These are phyloP conservation scores for Sitophilus oryzae DNA, from an alignment of 1,140 invertebrate genomes.

Conservation along the genomic window DNA sequence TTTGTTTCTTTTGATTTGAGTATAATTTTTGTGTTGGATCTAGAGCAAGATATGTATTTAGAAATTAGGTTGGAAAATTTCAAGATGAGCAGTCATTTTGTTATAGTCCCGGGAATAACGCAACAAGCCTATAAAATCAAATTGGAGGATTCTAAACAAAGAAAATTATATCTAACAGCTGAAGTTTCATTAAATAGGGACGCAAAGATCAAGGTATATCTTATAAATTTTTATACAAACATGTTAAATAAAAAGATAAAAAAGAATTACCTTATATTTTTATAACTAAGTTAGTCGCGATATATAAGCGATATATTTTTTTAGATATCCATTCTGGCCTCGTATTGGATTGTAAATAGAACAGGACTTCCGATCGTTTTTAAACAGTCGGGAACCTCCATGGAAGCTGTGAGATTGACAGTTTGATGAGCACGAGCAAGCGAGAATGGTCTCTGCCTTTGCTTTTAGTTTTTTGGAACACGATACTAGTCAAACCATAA, in stretches of 20 bases:
- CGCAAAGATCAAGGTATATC: slow-evolving; percentile 44
- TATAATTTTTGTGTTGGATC: slow-evolving; percentile 52
- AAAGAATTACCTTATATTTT: too few relatives aligned
- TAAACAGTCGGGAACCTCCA: slow-evolving; percentile 75
- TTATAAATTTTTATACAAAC: too few relatives aligned
- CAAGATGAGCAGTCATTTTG: slow-evolving; percentile 54
- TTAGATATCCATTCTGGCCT: slow-evolving; percentile 73
- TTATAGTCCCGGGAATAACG: slow-evolving; percentile 47
- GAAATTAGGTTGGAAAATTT: slow-evolving; percentile 78
- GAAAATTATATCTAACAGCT: slow-evolving; percentile 70
- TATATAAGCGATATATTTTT: too few relatives aligned
- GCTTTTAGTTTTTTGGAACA: slow-evolving; percentile 90
- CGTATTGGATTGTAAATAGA: slow-evolving; percentile 95
- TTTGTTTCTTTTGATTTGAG: too few relatives aligned
- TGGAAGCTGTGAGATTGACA: slow-evolving; percentile 88
- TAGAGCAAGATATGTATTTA: slow-evolving; percentile 64
- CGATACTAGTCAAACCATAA: slow-evolving; percentile 62
- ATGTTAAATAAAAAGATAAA: too few relatives aligned
- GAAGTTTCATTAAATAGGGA: slow-evolving; percentile 33
- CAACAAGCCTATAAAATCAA: slow-evolving; percentile 50
- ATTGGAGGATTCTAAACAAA: slow-evolving; percentile 62
- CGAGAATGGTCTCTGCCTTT: slow-evolving; percentile 83
- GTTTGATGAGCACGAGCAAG: slow-evolving; percentile 90
- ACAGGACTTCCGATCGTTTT: slow-evolving; percentile 92
- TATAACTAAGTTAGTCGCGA: too few relatives aligned